Conservation (phyloP, 2,888 invertebrate genomes). For the Hypolimnas misippus region DNA sequence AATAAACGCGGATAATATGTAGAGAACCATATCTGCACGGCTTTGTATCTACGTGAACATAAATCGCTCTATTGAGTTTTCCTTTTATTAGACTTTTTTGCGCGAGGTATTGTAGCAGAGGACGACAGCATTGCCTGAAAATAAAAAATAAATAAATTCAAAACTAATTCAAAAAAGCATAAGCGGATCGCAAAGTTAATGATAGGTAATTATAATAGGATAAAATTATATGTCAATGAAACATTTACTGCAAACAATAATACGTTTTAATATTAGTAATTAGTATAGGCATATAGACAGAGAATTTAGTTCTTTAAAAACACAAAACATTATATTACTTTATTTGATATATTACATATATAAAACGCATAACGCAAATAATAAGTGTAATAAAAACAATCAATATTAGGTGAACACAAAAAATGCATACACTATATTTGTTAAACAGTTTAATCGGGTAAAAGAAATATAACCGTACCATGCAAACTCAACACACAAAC, state of each 20-base stretch:
- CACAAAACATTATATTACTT: background rate
- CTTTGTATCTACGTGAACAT: constrained; percentile 43
- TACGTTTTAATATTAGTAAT: constrained; percentile 7
- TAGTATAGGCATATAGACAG: constrained; percentile 26
- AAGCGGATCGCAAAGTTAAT: constrained; percentile 24
- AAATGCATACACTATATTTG: background rate
- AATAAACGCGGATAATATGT: background rate
- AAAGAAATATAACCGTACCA: too few species aligned
- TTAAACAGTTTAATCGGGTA: background rate
- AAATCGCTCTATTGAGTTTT: constrained; percentile 78
- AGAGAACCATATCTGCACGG: constrained; percentile 19
- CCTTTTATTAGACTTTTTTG: constrained; percentile 89
- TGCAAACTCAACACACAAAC: constrained; percentile 50
- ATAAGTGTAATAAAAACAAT: background rate
- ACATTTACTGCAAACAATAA: background rate
- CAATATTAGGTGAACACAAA: background rate
- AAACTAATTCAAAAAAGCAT: constrained; percentile 39
- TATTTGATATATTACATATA: background rate
- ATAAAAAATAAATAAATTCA: constrained; percentile 69
- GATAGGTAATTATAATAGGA: background rate
- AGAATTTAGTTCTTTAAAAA: background rate
- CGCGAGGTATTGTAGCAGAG: constrained; percentile 89
- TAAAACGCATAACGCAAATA: background rate
- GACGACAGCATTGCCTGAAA: constrained; percentile 87
- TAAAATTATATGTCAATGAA: constrained; percentile 3